These are phyloP conservation scores for Simalia tracyae DNA, from an alignment of 2,797 vertebrate genomes.

Conservation along the genomic window DNA sequence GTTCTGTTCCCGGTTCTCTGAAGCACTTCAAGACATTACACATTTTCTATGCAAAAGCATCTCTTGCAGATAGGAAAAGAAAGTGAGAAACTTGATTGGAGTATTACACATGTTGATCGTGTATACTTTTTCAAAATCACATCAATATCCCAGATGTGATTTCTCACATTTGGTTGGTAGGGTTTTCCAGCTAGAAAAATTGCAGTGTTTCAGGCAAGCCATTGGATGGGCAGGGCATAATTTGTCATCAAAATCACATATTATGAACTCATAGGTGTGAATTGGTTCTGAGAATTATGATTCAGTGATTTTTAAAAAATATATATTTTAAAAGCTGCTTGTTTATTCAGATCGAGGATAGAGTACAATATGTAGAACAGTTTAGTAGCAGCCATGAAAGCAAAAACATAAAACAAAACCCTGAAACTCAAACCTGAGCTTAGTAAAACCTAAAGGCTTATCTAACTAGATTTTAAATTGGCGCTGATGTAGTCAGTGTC, in stretches of 20 bases:
- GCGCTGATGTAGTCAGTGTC: not conserved
- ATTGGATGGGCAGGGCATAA: not conserved
- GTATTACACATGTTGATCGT: not conserved
- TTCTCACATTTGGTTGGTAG: not conserved
- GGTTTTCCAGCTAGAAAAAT: not conserved
- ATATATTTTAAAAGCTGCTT: not conserved
- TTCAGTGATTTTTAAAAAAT: not conserved
- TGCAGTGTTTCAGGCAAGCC: not conserved
- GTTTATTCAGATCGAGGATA: not conserved
- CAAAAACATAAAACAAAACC: not conserved
- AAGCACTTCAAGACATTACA: not conserved
- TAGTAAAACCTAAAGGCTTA: not conserved
- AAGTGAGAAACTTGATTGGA: not conserved
- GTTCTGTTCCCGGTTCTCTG: not conserved
- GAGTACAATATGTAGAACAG: not conserved
- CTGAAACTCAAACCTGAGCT: not conserved
- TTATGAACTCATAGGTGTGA: not conserved
- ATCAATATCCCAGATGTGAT: not conserved
- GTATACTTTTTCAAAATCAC: not conserved
- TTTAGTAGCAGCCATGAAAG: not conserved
- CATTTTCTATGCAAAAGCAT: not conserved
- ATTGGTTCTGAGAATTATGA: not conserved
- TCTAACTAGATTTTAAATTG: not conserved
- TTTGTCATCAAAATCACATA: not conserved
- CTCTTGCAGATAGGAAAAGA: not conserved